Conservation (phyloP, 2,888 invertebrate species). For the Meliscaeva auricollis region DNA sequence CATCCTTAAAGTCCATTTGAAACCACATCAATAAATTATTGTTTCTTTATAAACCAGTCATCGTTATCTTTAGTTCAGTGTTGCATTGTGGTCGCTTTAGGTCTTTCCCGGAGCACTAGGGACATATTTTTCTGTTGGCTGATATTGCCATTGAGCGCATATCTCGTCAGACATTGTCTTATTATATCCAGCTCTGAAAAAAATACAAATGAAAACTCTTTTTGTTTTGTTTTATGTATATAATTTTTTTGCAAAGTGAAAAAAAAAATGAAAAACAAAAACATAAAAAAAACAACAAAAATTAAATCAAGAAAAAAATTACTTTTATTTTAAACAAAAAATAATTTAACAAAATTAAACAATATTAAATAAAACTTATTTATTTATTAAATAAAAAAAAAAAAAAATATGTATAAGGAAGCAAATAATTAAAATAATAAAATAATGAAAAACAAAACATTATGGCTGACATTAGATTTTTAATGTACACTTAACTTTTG, state of each 20-base stretch:
- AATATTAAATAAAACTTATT: no score
- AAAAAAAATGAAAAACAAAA: background rate
- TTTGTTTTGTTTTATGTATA: background rate
- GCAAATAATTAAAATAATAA: no score
- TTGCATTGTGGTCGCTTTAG: slow-evolving; percentile 43
- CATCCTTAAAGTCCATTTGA: slow-evolving; percentile 47
- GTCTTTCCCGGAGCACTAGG: slow-evolving; percentile 83
- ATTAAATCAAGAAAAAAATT: no score
- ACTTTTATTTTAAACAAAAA: no score
- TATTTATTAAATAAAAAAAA: no score
- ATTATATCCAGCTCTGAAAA: slow-evolving; percentile 86
- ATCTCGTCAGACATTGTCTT: slow-evolving; percentile 86
- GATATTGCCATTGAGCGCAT: slow-evolving; percentile 87
- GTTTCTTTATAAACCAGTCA: slow-evolving; percentile 49
- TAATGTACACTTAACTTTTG: no score
- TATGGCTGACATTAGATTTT: no score
- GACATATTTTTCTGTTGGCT: slow-evolving; percentile 87
- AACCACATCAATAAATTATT: slow-evolving; percentile 53
- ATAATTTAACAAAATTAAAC: no score
- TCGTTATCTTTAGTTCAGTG: background rate
- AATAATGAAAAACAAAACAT: no score
- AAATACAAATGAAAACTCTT: background rate
- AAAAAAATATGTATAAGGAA: no score
- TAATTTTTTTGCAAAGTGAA: slow-evolving; percentile 14
- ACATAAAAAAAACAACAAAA: slow-evolving; percentile 4